A percentile compares a stretch with the other conserved stretches of the same genome.
Evolutionary conservation across 2,888 invertebrate genomes (phyloP).

Genomic region (Lasioglossum lativentre): DNA sequence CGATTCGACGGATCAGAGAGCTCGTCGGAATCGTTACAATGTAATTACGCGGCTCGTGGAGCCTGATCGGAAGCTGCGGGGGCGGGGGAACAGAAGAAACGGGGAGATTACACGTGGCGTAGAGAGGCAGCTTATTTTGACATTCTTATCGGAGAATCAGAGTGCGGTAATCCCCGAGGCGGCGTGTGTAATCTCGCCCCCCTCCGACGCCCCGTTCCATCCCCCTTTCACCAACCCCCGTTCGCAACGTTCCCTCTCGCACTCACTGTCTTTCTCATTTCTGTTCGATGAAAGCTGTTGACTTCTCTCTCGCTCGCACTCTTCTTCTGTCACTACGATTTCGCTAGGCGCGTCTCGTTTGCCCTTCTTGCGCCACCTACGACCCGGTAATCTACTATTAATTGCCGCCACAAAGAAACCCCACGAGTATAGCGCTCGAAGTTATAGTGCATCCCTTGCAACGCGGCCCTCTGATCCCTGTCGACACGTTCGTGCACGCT

Average conservation of each 20-base stretch:
- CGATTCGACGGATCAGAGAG: slow-evolving; percentile 58
- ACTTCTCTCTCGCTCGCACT: slow-evolving; percentile 36
- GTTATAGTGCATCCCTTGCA: slow-evolving; percentile 55
- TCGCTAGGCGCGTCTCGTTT: slow-evolving; percentile 57
- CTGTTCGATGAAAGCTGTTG: not conserved
- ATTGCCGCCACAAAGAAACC: slow-evolving; percentile 82
- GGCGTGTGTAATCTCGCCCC: slow-evolving; percentile 81
- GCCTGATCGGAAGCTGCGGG: slow-evolving; percentile 33
- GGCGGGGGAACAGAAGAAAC: not conserved
- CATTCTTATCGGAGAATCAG: slow-evolving; percentile 84
- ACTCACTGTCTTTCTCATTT: slow-evolving; percentile 56
- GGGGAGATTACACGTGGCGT: slow-evolving; percentile 75
- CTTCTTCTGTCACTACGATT: slow-evolving; percentile 13
- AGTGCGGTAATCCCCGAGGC: slow-evolving; percentile 83
- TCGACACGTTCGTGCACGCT: slow-evolving; percentile 35
- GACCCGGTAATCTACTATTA: slow-evolving; percentile 83
- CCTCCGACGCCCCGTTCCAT: slow-evolving; percentile 53
- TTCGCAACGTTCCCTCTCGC: slow-evolving; percentile 52
- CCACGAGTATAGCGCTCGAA: slow-evolving; percentile 67
- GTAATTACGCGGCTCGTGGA: slow-evolving; percentile 81
- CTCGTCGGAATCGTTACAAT: slow-evolving; percentile 76
- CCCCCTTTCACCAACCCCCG: slow-evolving; percentile 66
- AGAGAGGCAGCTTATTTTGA: slow-evolving; percentile 82
- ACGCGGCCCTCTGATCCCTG: not conserved
- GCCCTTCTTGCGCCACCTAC: slow-evolving; percentile 58